Evolutionary conservation across 2,888 invertebrate species (phyloP).

Genomic region (Agrotis ipsilon): DNA sequence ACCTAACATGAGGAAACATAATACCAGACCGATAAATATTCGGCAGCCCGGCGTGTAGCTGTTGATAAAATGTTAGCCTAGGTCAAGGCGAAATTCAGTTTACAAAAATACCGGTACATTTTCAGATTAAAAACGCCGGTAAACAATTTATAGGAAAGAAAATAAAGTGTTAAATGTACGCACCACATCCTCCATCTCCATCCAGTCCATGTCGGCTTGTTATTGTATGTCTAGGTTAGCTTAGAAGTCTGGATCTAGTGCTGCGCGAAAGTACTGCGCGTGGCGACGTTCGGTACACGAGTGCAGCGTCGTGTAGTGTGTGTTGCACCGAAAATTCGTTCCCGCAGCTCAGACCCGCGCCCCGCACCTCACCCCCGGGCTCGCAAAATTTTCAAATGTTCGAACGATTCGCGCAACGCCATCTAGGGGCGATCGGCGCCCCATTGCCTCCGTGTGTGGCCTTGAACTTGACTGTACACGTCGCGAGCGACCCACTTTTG

Average conservation of each 20-base stretch:
- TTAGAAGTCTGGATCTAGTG: conserved; percentile 80
- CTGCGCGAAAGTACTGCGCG: conserved; percentile 87
- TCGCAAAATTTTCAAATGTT: conserved; percentile 86
- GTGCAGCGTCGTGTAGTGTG: conserved; percentile 88
- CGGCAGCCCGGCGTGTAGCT: conserved; percentile 68
- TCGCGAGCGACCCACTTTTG: conserved; percentile 88
- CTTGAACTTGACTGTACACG: conserved; percentile 89
- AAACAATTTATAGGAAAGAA: conserved; percentile 27
- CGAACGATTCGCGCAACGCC: conserved; percentile 85
- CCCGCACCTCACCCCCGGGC: conserved; percentile 81
- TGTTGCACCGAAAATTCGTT: conserved; percentile 90
- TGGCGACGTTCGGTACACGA: conserved; percentile 89
- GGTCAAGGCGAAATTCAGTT: conserved; percentile 84
- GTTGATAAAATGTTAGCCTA: conserved; percentile 88
- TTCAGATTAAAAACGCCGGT: conserved; percentile 16
- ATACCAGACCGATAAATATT: conserved; percentile 73
- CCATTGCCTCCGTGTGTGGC: conserved; percentile 82
- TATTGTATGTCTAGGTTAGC: conserved; percentile 80
- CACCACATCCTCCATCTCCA: conserved; percentile 89
- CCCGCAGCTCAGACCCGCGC: conserved; percentile 81
- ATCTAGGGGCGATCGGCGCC: conserved; percentile 85
- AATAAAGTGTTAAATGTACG: conserved; percentile 74
- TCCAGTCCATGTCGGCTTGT: conserved; percentile 88
- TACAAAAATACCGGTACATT: conserved; percentile 60
- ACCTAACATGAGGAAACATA: conserved; percentile 64